A percentile compares a stretch with the other conserved stretches of the same genome.
Conservation (phyloP, 1,140 invertebrate genomes). For the Drosophila prosaltans region DNA sequence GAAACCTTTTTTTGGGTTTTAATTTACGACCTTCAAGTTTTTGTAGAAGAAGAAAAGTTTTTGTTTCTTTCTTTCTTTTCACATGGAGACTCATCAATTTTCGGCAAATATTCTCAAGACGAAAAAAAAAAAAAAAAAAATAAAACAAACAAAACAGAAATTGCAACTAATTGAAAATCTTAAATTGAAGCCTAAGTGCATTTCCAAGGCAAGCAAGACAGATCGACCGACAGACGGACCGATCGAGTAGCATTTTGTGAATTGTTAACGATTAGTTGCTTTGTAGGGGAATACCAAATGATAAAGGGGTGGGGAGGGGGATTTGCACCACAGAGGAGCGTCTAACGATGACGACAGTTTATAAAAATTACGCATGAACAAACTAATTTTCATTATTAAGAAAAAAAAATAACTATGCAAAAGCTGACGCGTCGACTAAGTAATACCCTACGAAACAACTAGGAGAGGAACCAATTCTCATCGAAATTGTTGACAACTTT, state of each 20-base stretch:
- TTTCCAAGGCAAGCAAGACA: conserved; percentile 71
- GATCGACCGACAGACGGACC: conserved; percentile 9
- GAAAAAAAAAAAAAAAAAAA: background rate
- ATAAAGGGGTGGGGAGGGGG: background rate
- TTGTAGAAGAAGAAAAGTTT: conserved; percentile 31
- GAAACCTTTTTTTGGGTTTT: conserved; percentile 41
- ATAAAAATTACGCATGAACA: conserved; percentile 75
- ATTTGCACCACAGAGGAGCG: background rate
- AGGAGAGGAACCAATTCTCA: too few species aligned
- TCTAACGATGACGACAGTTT: conserved; percentile 75
- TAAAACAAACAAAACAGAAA: conserved; percentile 25
- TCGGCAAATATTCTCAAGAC: conserved; percentile 41
- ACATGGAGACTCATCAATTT: conserved; percentile 68
- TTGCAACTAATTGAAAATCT: conserved; percentile 74
- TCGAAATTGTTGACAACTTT: too few species aligned
- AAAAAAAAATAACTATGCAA: conserved; percentile 23
- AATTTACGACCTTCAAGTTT: conserved; percentile 55
- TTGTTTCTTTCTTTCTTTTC: conserved; percentile 9
- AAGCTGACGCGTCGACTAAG: conserved; percentile 21
- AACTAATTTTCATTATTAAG: conserved; percentile 75
- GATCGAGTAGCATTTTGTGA: conserved; percentile 34
- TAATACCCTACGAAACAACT: background rate
- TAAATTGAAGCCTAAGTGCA: conserved; percentile 75
- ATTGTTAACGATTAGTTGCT: conserved; percentile 57
- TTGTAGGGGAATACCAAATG: conserved; percentile 23